These are phyloP conservation scores for Capitella teleta DNA, from an alignment of 1,140 invertebrate species.

Conservation along the genomic window DNA sequence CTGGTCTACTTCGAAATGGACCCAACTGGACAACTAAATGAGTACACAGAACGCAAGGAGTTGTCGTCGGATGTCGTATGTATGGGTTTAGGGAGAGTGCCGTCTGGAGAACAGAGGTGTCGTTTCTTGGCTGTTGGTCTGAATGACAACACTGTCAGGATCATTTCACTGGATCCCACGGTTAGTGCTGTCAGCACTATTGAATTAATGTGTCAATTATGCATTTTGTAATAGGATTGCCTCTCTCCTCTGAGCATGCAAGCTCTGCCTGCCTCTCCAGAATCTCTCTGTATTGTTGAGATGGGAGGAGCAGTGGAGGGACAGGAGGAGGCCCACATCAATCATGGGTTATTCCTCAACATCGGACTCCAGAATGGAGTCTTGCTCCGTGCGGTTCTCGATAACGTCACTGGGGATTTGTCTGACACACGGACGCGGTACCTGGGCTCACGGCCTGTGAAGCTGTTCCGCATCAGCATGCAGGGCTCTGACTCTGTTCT, in stretches of 20 bases:
- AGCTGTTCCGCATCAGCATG: conserved; percentile 88
- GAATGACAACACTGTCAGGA: conserved; percentile 90
- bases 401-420: conserved; percentile 91
- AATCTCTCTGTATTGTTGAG: conserved; percentile 94
- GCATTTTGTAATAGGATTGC: conserved; percentile 77
- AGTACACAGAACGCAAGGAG: conserved; percentile 93
- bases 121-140: conserved; percentile 95
- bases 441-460: conserved; percentile 86
- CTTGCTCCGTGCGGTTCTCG: conserved; percentile 83
- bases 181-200: too few relatives aligned
- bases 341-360: conserved; percentile 77
- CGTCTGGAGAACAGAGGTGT: conserved; percentile 84
- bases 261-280: conserved; percentile 87
- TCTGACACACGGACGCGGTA: conserved; percentile 94
- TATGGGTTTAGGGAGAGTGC: conserved; percentile 93
- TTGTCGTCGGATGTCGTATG: conserved; percentile 95
- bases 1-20: conserved; percentile 99
- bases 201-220: too few relatives aligned
- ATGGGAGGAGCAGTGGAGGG: conserved; percentile 53
- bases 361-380: conserved; percentile 97
- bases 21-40: conserved; percentile 93
- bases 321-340: conserved; percentile 39
- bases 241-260: conserved; percentile 89
- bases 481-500: conserved; percentile 92
- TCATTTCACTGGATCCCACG: conserved; percentile 91